Percentiles rank a stretch among this genome's conserved stretches.
These are phyloP conservation scores for Osmerus mordax DNA, from an alignment of 2,113 vertebrate genomes.

Conservation along the genomic window DNA sequence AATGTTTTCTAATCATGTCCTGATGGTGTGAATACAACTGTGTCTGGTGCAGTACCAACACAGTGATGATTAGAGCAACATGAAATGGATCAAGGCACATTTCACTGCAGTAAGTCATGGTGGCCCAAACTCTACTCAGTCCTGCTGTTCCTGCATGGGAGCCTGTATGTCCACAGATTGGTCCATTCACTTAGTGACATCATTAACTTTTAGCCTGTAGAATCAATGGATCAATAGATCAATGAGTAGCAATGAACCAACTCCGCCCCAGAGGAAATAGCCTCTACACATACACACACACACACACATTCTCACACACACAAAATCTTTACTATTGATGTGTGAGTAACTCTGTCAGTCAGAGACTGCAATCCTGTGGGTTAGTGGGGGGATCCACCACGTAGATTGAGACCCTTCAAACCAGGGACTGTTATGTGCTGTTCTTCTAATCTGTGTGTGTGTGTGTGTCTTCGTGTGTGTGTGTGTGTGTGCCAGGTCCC, in stretches of 20 bases:
- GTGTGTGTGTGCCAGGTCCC: slow-evolving; percentile 47
- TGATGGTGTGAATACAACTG: neutral
- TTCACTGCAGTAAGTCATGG: too few species aligned
- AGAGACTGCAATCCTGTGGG: slow-evolving; percentile 1
- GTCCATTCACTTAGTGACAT: slow-evolving; percentile 72
- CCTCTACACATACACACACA: slow-evolving; percentile 26
- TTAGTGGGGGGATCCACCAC: slow-evolving; percentile 5
- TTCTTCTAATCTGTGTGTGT: slow-evolving; percentile 23
- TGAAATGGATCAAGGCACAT: too few species aligned
- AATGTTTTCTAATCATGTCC: neutral
- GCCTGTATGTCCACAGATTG: slow-evolving; percentile 61
- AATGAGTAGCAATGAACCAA: slow-evolving; percentile 70
- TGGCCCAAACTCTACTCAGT: too few species aligned
- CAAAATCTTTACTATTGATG: slow-evolving; percentile 70
- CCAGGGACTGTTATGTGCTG: slow-evolving; percentile 20
- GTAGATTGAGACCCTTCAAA: slow-evolving; percentile 20
- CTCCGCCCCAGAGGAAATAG: slow-evolving; percentile 63
- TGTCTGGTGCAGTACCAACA: too few species aligned
- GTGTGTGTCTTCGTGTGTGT: slow-evolving; percentile 11
- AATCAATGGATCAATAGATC: slow-evolving; percentile 77
- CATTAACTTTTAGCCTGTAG: slow-evolving; percentile 73
- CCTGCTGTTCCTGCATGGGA: slow-evolving; percentile 1
- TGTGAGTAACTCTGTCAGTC: slow-evolving; percentile 70
- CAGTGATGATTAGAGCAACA: neutral
- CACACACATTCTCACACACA: slow-evolving; percentile 19